Conservation (phyloP, 1,140 invertebrate genomes). For the Eueides isabella region DNA sequence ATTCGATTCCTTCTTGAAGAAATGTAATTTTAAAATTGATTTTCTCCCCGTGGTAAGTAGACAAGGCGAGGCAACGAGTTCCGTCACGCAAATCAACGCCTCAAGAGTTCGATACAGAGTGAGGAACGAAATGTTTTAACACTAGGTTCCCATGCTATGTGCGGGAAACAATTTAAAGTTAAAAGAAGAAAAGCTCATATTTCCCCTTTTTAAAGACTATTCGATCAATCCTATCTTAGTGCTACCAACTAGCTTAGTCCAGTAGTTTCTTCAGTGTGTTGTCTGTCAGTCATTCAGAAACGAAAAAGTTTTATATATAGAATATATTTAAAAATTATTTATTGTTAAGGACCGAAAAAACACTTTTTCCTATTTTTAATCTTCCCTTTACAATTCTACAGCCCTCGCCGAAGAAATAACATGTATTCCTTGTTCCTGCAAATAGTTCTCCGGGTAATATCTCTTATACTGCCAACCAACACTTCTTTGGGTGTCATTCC, state of each 20-base stretch:
- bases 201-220: too few relatives aligned
- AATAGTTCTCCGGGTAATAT: constrained; percentile 52
- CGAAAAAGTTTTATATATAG: background rate
- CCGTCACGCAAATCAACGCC: background rate
- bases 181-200: too few relatives aligned
- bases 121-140: too few relatives aligned
- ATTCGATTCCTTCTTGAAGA: background rate
- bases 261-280: background rate
- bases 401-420: constrained; percentile 18
- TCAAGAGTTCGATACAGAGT: background rate
- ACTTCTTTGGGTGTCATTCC: constrained; percentile 63
- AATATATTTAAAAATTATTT: background rate
- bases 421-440: constrained; percentile 20
- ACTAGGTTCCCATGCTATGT: background rate
- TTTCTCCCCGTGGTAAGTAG: too few relatives aligned
- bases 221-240: too few relatives aligned
- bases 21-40: background rate
- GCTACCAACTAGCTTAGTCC: too few relatives aligned
- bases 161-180: background rate
- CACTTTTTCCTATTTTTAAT: background rate
- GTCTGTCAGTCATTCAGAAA: background rate
- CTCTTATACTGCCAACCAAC: constrained; percentile 67
- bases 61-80: too few relatives aligned
- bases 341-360: background rate
- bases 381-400: background rate